These are phyloP conservation scores for Limosa lapponica DNA, from an alignment of 2,797 vertebrate genomes.

Conservation along the genomic window DNA sequence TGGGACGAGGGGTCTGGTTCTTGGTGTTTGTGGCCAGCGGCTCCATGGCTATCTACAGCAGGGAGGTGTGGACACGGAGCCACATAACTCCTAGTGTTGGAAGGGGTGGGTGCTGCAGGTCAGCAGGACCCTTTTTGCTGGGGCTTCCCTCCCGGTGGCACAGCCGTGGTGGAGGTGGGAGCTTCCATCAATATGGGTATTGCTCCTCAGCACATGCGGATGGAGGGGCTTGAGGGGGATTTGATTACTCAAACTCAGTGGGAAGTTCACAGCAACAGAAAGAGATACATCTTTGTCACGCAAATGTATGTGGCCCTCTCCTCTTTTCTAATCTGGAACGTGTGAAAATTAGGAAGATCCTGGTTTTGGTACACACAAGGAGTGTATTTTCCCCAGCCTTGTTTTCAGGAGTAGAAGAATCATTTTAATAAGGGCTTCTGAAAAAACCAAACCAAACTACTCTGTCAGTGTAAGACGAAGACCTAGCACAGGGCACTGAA, in stretches of 20 bases:
- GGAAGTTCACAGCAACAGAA: not conserved
- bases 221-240: not conserved
- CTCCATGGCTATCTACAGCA: not conserved
- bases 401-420: not conserved
- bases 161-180: fast-evolving
- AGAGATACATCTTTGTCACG: not conserved
- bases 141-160: not conserved
- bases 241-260: not conserved
- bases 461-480: not conserved
- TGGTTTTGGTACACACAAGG: not conserved
- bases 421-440: not conserved
- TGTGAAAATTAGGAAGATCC: not conserved
- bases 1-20: not conserved
- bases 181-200: not conserved
- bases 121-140: not conserved
- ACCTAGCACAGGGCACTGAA: not conserved
- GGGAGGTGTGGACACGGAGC: fast-evolving
- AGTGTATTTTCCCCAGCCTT: not conserved
- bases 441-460: not conserved
- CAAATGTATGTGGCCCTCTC: not conserved
- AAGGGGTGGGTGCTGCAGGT: not conserved
- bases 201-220: not conserved
- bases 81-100: fast-evolving
- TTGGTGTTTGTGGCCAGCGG: not conserved
- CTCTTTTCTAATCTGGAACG: not conserved